phyloP scores from a whole-genome alignment of 2,888 invertebrate species.

The Nemapogon koenigi region DNA sequence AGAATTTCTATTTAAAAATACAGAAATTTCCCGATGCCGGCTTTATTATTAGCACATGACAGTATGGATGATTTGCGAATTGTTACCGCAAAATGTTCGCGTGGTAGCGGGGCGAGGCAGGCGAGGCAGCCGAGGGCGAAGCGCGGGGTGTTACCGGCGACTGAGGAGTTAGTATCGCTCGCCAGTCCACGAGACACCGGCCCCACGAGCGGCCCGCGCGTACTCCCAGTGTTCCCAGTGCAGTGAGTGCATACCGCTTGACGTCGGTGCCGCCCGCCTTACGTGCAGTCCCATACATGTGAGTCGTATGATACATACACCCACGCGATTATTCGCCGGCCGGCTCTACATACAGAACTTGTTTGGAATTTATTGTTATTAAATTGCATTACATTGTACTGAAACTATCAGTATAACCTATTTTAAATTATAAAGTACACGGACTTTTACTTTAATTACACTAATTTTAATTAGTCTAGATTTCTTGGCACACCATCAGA shows the following conservation, averaged over 20 bases:
- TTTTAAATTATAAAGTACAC: too few relatives aligned
- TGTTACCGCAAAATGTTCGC: constrained; percentile 30
- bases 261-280: constrained; percentile 30
- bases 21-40: too few relatives aligned
- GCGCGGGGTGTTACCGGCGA: constrained; percentile 43
- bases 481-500: too few relatives aligned
- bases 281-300: constrained; percentile 37
- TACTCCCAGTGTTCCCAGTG: constrained; percentile 26
- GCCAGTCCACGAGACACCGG: constrained; percentile 63
- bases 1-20: too few relatives aligned
- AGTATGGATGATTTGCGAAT: constrained; percentile 6
- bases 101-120: constrained; percentile 36
- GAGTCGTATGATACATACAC: constrained; percentile 28
- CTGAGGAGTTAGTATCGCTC: constrained; percentile 14
- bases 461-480: too few relatives aligned
- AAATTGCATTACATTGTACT: too few relatives aligned
- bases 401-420: too few relatives aligned
- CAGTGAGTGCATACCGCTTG: constrained; percentile 22
- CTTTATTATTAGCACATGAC: too few relatives aligned
- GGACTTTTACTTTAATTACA: too few relatives aligned
- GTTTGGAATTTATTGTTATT: too few relatives aligned
- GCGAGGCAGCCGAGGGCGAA: constrained; percentile 36
- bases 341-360: too few relatives aligned
- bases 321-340: constrained; percentile 27
- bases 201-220: constrained; percentile 60